These are phyloP conservation scores for Gasteruption jaculator DNA, from an alignment of 2,888 invertebrate genomes.

Conservation along the genomic window DNA sequence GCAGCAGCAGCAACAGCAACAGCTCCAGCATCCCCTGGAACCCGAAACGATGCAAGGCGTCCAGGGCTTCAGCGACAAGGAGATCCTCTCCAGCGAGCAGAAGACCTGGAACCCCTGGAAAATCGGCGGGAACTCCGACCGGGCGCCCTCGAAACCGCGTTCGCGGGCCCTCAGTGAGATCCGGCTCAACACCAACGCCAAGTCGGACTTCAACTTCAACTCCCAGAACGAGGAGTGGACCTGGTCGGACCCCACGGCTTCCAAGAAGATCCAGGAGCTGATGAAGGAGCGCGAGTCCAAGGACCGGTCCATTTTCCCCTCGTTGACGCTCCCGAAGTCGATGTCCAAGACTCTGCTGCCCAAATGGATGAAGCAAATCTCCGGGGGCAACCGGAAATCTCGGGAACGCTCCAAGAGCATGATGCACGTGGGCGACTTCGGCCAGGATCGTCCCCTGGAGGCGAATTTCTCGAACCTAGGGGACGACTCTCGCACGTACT, in stretches of 20 bases:
- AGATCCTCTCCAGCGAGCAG: constrained; percentile 69
- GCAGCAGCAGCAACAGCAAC: constrained; percentile 8
- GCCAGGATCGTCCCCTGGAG: too few relatives aligned
- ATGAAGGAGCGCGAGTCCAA: constrained; percentile 35
- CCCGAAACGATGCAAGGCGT: constrained; percentile 50
- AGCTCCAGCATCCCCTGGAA: constrained; percentile 25
- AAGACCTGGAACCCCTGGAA: constrained; percentile 54
- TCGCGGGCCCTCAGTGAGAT: constrained; percentile 62
- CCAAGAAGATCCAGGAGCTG: constrained; percentile 58
- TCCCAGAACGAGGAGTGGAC: constrained; percentile 55
- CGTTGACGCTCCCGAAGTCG: constrained; percentile 36
- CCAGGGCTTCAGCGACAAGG: constrained; percentile 69
- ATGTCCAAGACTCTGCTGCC: constrained; percentile 37
- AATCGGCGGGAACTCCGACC: constrained; percentile 51
- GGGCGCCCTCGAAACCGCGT: constrained; percentile 50
- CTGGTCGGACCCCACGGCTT: constrained; percentile 66
- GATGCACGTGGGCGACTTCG: constrained; percentile 31
- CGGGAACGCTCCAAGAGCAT: constrained; percentile 23
- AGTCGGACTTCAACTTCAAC: constrained; percentile 49
- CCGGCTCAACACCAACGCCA: constrained; percentile 44
- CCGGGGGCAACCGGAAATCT: too few relatives aligned
- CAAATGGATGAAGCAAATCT: constrained; percentile 37
- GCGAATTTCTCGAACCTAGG: too few relatives aligned
- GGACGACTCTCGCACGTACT: too few relatives aligned
- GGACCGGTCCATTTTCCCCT: constrained; percentile 34